Evolutionary conservation across 2,888 invertebrate genomes (phyloP).

Genomic region (Germaria angustata): DNA sequence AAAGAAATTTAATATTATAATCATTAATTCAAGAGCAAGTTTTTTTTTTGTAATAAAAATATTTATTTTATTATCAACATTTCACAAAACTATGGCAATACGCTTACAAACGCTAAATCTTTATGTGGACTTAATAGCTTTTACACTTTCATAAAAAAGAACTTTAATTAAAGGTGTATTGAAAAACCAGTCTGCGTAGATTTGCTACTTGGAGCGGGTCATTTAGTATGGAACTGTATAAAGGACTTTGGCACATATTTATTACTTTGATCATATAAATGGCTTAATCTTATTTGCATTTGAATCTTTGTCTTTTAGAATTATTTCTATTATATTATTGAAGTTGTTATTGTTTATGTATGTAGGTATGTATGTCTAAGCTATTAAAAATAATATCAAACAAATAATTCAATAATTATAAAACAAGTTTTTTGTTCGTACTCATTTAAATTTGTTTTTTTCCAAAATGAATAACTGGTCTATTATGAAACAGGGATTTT

Average conservation of each 20-base stretch:
- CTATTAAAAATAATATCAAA: not conserved
- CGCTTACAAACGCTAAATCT: no score
- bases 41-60: no score
- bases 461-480: not conserved
- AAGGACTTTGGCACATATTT: conserved; percentile 1
- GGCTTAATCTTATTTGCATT: conserved; percentile 5
- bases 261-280: not conserved
- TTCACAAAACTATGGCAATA: no score
- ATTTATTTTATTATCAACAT: no score
- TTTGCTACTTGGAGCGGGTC: not conserved
- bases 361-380: no score
- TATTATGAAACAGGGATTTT: no score
- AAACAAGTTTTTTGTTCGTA: not conserved
- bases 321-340: not conserved
- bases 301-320: not conserved
- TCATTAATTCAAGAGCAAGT: no score
- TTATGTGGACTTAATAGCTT: not conserved
- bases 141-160: not conserved
- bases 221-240: not conserved
- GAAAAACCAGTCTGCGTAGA: not conserved
- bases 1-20: no score
- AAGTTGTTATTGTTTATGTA: no score
- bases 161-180: not conserved
- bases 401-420: not conserved
- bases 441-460: not conserved